phyloP scores from a whole-genome alignment of 2,797 vertebrate genomes.

The Rousettus madagascariensis region DNA sequence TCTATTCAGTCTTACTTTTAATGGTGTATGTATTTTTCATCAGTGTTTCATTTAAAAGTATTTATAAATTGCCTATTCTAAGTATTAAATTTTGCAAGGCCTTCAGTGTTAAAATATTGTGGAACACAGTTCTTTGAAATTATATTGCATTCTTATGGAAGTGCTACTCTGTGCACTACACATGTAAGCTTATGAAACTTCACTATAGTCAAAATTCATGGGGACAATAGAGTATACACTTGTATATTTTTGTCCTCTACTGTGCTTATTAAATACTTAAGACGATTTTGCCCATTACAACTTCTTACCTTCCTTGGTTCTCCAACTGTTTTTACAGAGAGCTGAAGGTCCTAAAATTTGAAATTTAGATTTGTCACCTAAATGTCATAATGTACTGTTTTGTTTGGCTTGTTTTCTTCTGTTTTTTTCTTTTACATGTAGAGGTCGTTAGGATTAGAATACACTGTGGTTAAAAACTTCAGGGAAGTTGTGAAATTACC shows the following conservation, averaged over 20 bases:
- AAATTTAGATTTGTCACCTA: constrained; percentile 14
- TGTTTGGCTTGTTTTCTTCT: no score
- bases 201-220: neutral
- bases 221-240: neutral
- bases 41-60: neutral
- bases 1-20: neutral
- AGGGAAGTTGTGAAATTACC: neutral
- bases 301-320: neutral
- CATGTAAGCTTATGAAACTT: neutral
- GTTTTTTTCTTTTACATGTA: neutral
- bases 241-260: neutral
- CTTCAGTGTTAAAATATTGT: neutral
- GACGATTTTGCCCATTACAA: neutral
- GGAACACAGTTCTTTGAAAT: neutral
- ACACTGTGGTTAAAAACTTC: neutral
- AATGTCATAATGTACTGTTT: neutral
- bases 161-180: neutral
- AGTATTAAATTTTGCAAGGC: neutral
- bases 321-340: constrained; percentile 2
- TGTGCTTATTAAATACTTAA: neutral
- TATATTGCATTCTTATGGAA: neutral
- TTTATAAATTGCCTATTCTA: neutral
- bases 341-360: neutral
- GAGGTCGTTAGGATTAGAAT: neutral
- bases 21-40: neutral